Evolutionary conservation across 1,140 invertebrate genomes (phyloP), one percentile per base, ranked within the genome.

Genomic region (Drosophila athabasca): DNA sequence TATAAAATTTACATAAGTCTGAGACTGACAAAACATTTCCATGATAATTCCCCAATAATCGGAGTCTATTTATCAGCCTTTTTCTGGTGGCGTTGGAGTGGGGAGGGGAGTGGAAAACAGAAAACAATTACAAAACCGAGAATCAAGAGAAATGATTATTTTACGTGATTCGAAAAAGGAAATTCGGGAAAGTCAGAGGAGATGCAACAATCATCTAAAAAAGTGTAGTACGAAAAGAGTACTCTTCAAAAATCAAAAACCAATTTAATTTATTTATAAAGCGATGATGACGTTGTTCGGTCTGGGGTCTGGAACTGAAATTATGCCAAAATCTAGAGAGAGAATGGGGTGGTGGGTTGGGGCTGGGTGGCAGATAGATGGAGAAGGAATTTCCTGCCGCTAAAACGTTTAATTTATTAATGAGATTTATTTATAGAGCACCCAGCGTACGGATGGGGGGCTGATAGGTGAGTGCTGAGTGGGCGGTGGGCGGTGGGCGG

Each of bases 381-480:
- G 64, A 48, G 57, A 52, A 73, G 66, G 57, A 79, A 87, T 73
- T 83, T 87, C 61, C 83, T 72, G 58, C 58, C 35, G 83, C 59
- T 88, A 82, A 88, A 87, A 76, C 75, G 83, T 88, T 88, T 79
- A 87, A 87, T 87, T 88, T 87, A 87, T 87, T 87, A 87, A 87
- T 87, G 83, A 83, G 83, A 88, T 87, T 87, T 87, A 87, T 87
- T 88, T 79, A 88, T 87, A 88, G 82, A 85, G 57, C 44, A n/a
- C 17, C 17, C 24, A 55, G 35, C 15, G 8, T 11, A 39, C 35
- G 35, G 35, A 39, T 1, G 35, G 35, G 35, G 35, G 35, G 35
- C 11, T 39, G 35, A 39, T 39, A 39, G 35, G 41, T 67, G 50
- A 52, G 49, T 29, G 17, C 35, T 29, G 26, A 26, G 45, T 9